Percentiles rank a stretch among this genome's conserved stretches.
phyloP scores from a whole-genome alignment of 2,797 vertebrate genomes.

The Pangasius sanitwongsei region DNA sequence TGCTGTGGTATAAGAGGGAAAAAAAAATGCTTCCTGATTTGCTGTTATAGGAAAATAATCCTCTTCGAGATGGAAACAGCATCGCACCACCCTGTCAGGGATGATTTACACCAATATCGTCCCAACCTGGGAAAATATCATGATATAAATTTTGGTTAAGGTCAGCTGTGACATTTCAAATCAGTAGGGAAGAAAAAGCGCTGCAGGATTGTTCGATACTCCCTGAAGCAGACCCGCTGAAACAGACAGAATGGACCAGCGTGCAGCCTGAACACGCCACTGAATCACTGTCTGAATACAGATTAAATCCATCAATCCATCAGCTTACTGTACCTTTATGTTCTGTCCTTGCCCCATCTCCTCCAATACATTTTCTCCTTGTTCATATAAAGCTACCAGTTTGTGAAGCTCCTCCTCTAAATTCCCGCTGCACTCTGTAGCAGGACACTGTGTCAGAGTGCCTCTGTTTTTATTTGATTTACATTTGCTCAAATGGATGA shows the following conservation, averaged over 20 bases:
- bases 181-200: background rate
- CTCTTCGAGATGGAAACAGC: background rate
- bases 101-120: background rate
- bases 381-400: background rate
- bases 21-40: background rate
- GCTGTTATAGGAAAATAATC: background rate
- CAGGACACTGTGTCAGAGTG: background rate
- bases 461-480: background rate
- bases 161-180: conserved; percentile 20
- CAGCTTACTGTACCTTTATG: background rate
- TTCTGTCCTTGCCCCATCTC: background rate
- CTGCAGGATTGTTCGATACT: background rate
- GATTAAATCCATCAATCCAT: background rate
- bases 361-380: background rate
- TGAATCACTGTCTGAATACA: background rate
- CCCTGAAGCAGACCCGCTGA: conserved; percentile 5
- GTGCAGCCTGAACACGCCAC: background rate
- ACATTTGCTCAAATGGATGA: background rate
- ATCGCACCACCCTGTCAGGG: background rate
- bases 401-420: background rate
- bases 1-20: background rate
- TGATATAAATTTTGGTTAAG: conserved; percentile 12
- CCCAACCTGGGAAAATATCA: conserved; percentile 2
- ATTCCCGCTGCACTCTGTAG: background rate
- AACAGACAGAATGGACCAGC: background rate